Evolutionary conservation across 2,888 invertebrate genomes (phyloP).

Genomic region (Chalcis sispes): DNA sequence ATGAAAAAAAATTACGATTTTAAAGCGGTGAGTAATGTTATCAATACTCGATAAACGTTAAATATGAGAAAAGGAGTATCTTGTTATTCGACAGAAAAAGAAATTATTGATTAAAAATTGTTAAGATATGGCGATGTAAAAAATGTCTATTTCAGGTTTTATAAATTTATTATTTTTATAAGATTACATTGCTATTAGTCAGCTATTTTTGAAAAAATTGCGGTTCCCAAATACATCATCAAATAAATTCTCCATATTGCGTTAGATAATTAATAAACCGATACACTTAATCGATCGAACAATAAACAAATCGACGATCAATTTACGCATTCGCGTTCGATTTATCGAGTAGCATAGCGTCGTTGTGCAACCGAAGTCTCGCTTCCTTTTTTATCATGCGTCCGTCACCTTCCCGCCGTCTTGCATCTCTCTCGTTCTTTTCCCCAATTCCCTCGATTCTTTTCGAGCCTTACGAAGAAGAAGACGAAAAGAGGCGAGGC

Average conservation of each 20-base stretch:
- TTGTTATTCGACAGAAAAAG: background rate
- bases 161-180: no score
- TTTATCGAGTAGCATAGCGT: background rate
- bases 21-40: slow-evolving; percentile 28
- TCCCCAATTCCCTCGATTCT: slow-evolving; percentile 69
- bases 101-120: no score
- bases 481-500: background rate
- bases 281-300: no score
- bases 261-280: no score
- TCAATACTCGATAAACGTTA: slow-evolving; percentile 22
- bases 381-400: slow-evolving; percentile 49
- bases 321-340: background rate
- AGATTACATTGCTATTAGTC: no score
- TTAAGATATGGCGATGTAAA: no score
- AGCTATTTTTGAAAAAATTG: no score
- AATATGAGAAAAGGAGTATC: slow-evolving; percentile 8
- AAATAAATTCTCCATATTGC: no score
- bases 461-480: no score
- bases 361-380: no score
- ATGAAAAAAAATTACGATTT: slow-evolving; percentile 16
- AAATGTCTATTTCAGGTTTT: no score
- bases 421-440: slow-evolving; percentile 57
- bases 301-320: background rate
- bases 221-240: no score
- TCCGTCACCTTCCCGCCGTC: slow-evolving; percentile 50